Evolutionary conservation across 1,140 invertebrate genomes (phyloP).

Genomic region (Ladona fulva): DNA sequence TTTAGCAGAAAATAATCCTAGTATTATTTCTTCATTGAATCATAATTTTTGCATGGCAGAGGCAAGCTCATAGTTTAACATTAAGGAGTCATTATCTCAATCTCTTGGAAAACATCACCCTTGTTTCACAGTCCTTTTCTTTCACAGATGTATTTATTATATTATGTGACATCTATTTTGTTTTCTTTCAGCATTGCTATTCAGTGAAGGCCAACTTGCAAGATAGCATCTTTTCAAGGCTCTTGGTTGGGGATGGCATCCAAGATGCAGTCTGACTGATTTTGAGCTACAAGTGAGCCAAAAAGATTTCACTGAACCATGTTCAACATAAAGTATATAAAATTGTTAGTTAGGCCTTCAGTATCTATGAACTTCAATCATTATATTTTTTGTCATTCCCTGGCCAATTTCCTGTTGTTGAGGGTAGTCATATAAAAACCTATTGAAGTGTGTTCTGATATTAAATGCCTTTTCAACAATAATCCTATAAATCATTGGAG

Average conservation of each 20-base stretch:
- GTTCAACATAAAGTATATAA: background rate
- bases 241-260: background rate
- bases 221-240: background rate
- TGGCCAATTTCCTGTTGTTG: slow-evolving; percentile 4
- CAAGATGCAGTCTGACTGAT: background rate
- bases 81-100: too few relatives aligned
- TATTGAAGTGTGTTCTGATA: slow-evolving; percentile 7
- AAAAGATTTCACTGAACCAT: background rate
- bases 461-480: background rate
- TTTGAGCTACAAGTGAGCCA: background rate
- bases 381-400: background rate
- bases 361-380: background rate
- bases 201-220: background rate
- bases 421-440: background rate
- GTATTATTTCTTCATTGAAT: too few relatives aligned
- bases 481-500: background rate
- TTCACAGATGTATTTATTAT: too few relatives aligned
- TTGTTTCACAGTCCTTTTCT: too few relatives aligned
- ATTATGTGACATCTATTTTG: background rate
- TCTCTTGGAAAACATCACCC: too few relatives aligned
- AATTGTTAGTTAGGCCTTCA: background rate
- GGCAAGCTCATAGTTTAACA: too few relatives aligned
- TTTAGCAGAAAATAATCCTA: too few relatives aligned
- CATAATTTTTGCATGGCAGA: too few relatives aligned
- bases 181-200: slow-evolving; percentile 11